Evolutionary conservation across 2,888 invertebrate species (phyloP).

Genomic region (Drosophila kokeensis): DNA sequence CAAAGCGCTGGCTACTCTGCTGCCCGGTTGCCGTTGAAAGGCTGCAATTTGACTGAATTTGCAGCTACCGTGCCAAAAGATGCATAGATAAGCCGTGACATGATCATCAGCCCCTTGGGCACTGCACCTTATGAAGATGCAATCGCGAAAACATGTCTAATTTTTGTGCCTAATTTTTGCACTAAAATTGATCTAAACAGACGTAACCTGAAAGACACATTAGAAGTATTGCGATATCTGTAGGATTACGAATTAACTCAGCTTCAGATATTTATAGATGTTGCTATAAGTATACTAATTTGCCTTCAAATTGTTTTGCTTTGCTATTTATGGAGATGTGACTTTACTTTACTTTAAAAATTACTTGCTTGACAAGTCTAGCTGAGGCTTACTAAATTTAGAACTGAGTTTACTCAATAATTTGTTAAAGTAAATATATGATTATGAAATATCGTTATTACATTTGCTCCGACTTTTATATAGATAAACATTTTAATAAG

Average conservation of each 20-base stretch:
- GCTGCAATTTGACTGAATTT: slow-evolving; percentile 49
- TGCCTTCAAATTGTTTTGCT: background rate
- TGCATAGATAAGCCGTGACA: slow-evolving; percentile 59
- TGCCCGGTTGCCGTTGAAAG: slow-evolving; percentile 68
- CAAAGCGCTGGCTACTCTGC: slow-evolving; percentile 63
- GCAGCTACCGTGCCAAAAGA: slow-evolving; percentile 69
- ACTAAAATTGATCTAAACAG: slow-evolving; percentile 17
- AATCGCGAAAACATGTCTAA: slow-evolving; percentile 14
- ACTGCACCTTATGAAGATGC: slow-evolving; percentile 16
- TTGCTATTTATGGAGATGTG: slow-evolving; percentile 14
- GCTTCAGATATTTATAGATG: background rate
- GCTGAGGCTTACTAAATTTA: slow-evolving; percentile 4
- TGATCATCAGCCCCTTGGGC: slow-evolving; percentile 30
- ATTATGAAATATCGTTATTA: background rate
- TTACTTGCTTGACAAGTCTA: slow-evolving; percentile 11
- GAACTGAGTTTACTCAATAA: background rate
- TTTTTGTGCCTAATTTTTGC: slow-evolving; percentile 4
- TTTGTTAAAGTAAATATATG: background rate
- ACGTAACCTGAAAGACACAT: background rate
- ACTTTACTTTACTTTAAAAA: slow-evolving; percentile 15
- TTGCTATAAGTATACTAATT: background rate
- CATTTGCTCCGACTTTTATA: background rate
- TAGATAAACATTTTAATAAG: background rate
- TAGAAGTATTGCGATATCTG: background rate
- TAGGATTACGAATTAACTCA: background rate